Evolutionary conservation across 2,113 vertebrate species (phyloP), one percentile per base, ranked within the genome.

Genomic region (Plotosus lineatus): DNA sequence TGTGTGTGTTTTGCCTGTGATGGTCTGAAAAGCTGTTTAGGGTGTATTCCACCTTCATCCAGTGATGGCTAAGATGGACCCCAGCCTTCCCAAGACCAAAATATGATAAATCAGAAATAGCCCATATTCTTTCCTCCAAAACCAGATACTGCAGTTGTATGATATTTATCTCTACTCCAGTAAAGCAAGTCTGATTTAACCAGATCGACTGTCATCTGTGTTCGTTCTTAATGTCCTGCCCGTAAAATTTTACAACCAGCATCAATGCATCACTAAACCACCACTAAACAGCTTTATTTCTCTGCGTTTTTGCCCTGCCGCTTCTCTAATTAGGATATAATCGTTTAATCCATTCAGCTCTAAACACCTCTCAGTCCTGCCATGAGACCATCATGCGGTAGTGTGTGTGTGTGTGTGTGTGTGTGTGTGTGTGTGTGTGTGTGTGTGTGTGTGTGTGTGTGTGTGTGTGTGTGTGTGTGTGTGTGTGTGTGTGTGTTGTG

Each of bases 281-380:
- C 60, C 74, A 58, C 74, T 60, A 28, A 58, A 46, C 8, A 2
- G 53, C n/a, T 46, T 46, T 28, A 73, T 53, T 42, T 15, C 6
- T 14, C 26, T 4, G 31, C 33, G 12, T 65, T 63, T 75, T 38
- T 44, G 50, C 31, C 15, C 28, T 42, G 28, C 40, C 53, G 55
- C 33, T 46, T 78, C 53, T 19, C 68, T 79, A 87, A 84, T 89
- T 82, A 84, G 31, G 78, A 78, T 82, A 63, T 82, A 82, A 81
- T 80, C 36, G 63, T 53, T 51, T 79, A 84, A 85, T 86, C 58
- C 78, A 79, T 85, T 74, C 74, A 56, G n/a, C 65, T 78, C 63
- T 40, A 55, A 76, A 80, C 71, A 78, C 50, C 40, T 82, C 78
- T 80, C 63, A 58, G 26, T 75, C 42, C 65, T 69, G 44, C 61